Base-by-base conservation (phyloP, 2,888 invertebrate genomes). In the Autographa gamma region DNA sequence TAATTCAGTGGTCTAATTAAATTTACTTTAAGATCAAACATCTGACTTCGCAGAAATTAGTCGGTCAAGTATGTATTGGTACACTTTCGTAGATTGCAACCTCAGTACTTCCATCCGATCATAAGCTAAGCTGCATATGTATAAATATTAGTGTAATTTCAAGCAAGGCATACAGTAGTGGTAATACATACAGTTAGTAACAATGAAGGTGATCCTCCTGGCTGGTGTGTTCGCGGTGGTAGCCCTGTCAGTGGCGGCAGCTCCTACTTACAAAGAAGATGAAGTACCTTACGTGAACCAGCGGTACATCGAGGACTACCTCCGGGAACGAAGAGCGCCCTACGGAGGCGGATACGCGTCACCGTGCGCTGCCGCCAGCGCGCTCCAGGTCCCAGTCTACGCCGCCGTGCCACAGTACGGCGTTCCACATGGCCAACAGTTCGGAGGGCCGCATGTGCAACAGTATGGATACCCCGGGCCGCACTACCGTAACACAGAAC, bases 81-180 rank as follows among this genome's bases (percentile, higher is more conserved):
- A 84, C 80, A 76, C n/a, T 58, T 66, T 79, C 82, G 77, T 73
- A 82, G 71, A 86, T 70, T 91, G 90, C 92, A 89, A 88, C 66
- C 81, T 89, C 84, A 89, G 88, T 85, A 84, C 66, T 85, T 83
- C 77, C 64, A 60, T 80, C 60, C 80, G 80, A 76, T 81, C 77
- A 80, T 84, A 87, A 88, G 82, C 81, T 75, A 84, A 80, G 81
- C 76, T 80, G 83, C 80, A 84, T 83, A 74, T 86, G 87, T 92
- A 92, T 93, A 92, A 93, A 93, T 90, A 91, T 89, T 89, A 88
- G 86, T 88, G 85, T 78, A 81, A 77, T 78, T 66, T 80, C 74
- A 74, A 78, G 82, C 81, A 78, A 73, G 48, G 75, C 66, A 82
- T 86, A 83, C 48, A 48, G 48, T 43, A 48, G 48, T 14, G 25